Evolutionary conservation across 2,113 vertebrate species (phyloP), one percentile per base, ranked within the genome.

Genomic region (Cairina moschata): DNA sequence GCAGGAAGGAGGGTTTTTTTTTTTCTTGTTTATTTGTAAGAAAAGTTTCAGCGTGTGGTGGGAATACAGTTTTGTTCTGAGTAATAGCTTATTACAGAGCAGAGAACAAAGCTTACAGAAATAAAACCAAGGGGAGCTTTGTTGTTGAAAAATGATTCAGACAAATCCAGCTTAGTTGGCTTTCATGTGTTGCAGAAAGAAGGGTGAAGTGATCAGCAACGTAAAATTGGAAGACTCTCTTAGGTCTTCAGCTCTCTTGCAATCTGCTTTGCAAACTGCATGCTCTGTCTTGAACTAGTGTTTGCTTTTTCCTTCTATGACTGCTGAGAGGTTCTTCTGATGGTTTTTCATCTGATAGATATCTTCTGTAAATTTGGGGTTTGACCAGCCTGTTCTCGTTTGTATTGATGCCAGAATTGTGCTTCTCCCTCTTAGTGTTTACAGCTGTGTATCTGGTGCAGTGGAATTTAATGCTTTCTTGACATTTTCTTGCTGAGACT

Each of bases 51-150:
- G 17, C 46, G 32, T 7, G 1, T 29, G 15, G 26, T 83, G 42
- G 44, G 14, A 91, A 58, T 94, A 46, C 22, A 48, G 36, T 86
- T 82, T 79, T 90, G 46, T 94, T 95, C 75, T 86, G 63, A 6
- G 68, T 94, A 96, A 94, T 67, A 83, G 75, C 65, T 95, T 93
- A 83, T 87, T 90, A 66, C 25, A 13, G 90, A 83, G 48, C 34
- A 42, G 72, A 93, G 91, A 91, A 90, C 72, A 90, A 93, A 94
- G 78, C 72, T 94, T 67, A 71, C 59, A 73, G 58, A 88, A 85
- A 62, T 88, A 93, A 95, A 93, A 22, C 71, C 71, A 56, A 80
- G 55, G 82, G 75, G 69, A 85, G 59, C 71, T 93, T 91, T 92
- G 63, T 85, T 95, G 72, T 83, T 86, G 55, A 71, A 78, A 91